Evolutionary conservation across 2,888 invertebrate genomes (phyloP), one percentile per base, ranked within the genome.

Genomic region (Chaetoderma sp.): DNA sequence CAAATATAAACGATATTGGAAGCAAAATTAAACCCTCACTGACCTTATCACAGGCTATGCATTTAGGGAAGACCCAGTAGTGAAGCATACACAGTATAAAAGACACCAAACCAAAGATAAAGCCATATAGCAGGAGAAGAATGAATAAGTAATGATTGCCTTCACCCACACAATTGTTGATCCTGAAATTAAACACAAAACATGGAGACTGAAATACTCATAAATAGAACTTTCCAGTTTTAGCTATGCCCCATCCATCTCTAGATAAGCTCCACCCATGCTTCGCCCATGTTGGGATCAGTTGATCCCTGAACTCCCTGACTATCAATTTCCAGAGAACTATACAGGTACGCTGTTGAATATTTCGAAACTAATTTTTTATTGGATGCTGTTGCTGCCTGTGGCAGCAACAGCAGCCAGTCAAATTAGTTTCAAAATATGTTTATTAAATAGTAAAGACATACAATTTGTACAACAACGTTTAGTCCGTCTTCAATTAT

Each of bases 81-180:
- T 83, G 79, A 23, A 82, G 64, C 63, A 80, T 67, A 25, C 73
- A 69, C n/a, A 80, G 52, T 6, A 73, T 56, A 32, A 82, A 71
- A 4, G 81, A 71, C 27, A 75, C 66, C 18, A 73, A 36, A 52
- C 82, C 72, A 55, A 85, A 71, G 16, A 81, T 55, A 21, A 78
- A 75, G 30, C 84, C 93, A 84, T 93, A 94, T 45, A 94, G 89
- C 70, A 94, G 89, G 60, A 86, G 77, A 67, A 81, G 79, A 18
- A 83, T 66, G 68, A 86, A 86, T 52, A 78, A 78, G 71, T 82
- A 83, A 66, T 86, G 86, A 67, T 86, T 86, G 23, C 74, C 80
- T 64, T 85, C 85, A 25, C 86, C 86, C 1, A 86, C 86, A 78
- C 86, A 86, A 69, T 86, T 86, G 73, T 86, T 86, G 50, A 86